Base-by-base conservation (phyloP, 2,888 invertebrate genomes). In the Drosophila pullipes region DNA sequence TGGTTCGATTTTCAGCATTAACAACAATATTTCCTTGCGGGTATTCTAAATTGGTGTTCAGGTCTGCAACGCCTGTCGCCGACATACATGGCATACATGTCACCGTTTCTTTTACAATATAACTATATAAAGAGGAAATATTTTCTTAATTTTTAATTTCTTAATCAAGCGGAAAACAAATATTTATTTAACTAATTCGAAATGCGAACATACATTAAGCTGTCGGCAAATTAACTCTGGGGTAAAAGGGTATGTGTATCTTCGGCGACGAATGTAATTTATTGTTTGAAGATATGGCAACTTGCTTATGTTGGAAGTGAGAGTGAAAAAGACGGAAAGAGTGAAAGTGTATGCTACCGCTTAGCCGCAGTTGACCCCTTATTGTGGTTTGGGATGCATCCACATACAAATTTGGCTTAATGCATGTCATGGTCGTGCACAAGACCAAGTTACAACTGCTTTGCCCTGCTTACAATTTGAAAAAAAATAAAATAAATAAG, bases 201-300 rank as follows among this genome's bases (percentile, higher is more conserved):
- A 22, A 22, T 44, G 44, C n/a, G n/a, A 41, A 41, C n/a, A 41
- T 41, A 41, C 22, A 5, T 41, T 22, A n/a, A 22, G 11, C 10
- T 41, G n/a, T n/a, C n/a, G n/a, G 10, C 5, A 11, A 11, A 22
- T 22, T 22, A 44, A 44, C 22, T 44, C 11, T 22, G 11, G 22
- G 44, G 5, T 44, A 5, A 22, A 44, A 44, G 22, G 22, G 22
- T 44, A 44, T 44, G 41, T 22, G 22, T 44, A 44, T 44, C 3
- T 22, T 44, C 44, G 44, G 11, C 22, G 11, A 44, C 22, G 11
- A 44, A 44, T 22, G 22, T 44, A 22, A 11, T 44, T 44, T 44
- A 11, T 22, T 44, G 22, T 44, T 44, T 44, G 44, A 5, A 44
- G 80, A 71, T 78, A 71, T 81, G 81, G 76, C 81, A 78, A 68